These are phyloP conservation scores for Lithobates pipiens DNA, from an alignment of 2,797 vertebrate species.

Conservation along the genomic window DNA sequence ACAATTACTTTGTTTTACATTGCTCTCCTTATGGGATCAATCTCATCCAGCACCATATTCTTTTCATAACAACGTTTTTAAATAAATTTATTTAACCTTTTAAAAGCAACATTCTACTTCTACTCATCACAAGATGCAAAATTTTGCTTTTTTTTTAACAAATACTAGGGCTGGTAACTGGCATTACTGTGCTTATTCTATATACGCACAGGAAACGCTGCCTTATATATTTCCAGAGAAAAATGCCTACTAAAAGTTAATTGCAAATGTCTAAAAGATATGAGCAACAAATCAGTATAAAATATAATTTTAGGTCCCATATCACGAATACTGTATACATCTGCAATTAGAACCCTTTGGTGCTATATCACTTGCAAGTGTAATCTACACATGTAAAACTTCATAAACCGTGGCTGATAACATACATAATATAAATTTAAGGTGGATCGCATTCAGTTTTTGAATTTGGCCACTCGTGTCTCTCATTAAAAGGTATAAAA, in stretches of 20 bases:
- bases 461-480: neutral
- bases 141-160: slow-evolving; percentile 50
- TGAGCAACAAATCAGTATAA: slow-evolving; percentile 13
- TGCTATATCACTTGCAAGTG: too few relatives aligned
- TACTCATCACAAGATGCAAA: slow-evolving; percentile 52
- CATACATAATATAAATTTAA: neutral
- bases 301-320: neutral
- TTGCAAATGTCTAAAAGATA: slow-evolving; percentile 33
- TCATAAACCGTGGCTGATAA: neutral
- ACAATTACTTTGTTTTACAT: slow-evolving; percentile 32
- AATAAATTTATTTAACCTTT: slow-evolving; percentile 60
- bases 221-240: slow-evolving; percentile 22
- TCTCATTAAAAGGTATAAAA: too few relatives aligned
- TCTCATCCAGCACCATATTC: slow-evolving; percentile 49
- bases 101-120: slow-evolving; percentile 41
- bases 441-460: neutral
- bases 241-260: slow-evolving; percentile 38
- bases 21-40: slow-evolving; percentile 43
- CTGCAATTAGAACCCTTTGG: neutral
- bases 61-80: slow-evolving; percentile 58
- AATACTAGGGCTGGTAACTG: slow-evolving; percentile 46
- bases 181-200: slow-evolving; percentile 54
- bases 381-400: too few relatives aligned
- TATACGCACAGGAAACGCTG: slow-evolving; percentile 49
- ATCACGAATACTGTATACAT: neutral